Evolutionary conservation across 2,113 vertebrate genomes (phyloP).

Genomic region (Sapayoa aenigma): DNA sequence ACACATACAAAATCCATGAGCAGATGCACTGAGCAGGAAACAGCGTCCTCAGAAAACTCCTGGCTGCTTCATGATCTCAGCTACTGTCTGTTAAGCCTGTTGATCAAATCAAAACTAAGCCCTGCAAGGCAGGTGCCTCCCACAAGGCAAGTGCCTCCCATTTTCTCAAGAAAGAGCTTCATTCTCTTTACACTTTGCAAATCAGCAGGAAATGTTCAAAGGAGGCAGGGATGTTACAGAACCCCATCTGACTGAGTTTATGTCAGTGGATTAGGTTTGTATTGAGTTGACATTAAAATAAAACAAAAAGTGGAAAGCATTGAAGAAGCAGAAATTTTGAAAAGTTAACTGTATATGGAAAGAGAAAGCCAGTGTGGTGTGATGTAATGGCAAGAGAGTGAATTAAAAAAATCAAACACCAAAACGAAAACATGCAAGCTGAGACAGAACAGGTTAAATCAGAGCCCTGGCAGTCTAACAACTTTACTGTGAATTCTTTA

Average conservation of each 20-base stretch:
- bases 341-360: background rate
- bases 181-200: background rate
- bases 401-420: background rate
- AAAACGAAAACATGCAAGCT: background rate
- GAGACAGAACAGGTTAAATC: background rate
- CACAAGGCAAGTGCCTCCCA: background rate
- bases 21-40: background rate
- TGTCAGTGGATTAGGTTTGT: background rate
- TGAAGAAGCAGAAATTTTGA: background rate
- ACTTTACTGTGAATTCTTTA: background rate
- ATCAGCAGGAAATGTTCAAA: background rate
- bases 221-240: background rate
- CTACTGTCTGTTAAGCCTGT: background rate
- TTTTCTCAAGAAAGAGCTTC: background rate
- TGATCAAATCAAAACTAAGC: background rate
- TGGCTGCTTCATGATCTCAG: background rate
- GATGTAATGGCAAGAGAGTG: background rate
- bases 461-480: background rate
- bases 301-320: background rate
- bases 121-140: background rate
- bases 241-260: background rate
- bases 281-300: background rate
- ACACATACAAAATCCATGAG: background rate
- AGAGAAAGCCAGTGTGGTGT: background rate
- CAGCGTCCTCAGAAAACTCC: background rate